A percentile compares a stretch with the other conserved stretches of the same genome.
Conservation (phyloP, 2,888 invertebrate species). For the Phymatocera aterrima region DNA sequence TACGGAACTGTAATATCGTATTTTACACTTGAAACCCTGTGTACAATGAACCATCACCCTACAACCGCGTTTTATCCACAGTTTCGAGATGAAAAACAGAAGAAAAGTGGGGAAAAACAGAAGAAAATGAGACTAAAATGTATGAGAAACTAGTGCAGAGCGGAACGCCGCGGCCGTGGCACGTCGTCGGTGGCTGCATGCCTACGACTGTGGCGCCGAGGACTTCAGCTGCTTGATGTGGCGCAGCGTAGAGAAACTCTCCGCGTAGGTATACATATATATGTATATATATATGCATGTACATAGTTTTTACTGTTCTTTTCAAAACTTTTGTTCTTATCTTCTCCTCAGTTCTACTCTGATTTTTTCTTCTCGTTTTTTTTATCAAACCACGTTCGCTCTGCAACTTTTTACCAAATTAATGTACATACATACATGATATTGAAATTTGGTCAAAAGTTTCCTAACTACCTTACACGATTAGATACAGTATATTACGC, state of each 20-base stretch:
- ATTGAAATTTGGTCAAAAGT: too few species aligned
- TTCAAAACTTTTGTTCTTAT: background rate
- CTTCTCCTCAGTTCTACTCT: too few species aligned
- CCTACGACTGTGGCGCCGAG: slow-evolving; percentile 13
- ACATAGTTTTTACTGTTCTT: background rate
- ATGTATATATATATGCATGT: too few species aligned
- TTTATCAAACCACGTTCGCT: background rate
- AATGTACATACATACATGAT: too few species aligned
- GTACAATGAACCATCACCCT: slow-evolving; percentile 29
- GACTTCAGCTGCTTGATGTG: background rate
- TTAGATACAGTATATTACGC: too few species aligned
- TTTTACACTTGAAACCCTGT: background rate
- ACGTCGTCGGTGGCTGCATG: too few species aligned
- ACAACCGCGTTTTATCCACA: slow-evolving; percentile 34
- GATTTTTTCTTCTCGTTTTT: too few species aligned
- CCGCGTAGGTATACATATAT: too few species aligned
- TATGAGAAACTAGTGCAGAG: slow-evolving; percentile 20
- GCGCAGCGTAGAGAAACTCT: slow-evolving; percentile 6
- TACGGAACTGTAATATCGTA: too few species aligned
- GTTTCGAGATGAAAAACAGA: slow-evolving; percentile 23
- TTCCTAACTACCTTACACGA: too few species aligned
- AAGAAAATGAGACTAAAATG: background rate
- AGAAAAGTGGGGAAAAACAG: background rate
- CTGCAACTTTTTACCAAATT: too few species aligned
- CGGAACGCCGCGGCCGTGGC: background rate